A percentile compares a stretch with the other conserved stretches of the same genome.
Conservation (phyloP, 2,797 vertebrate species). For the Fratercula arctica region DNA sequence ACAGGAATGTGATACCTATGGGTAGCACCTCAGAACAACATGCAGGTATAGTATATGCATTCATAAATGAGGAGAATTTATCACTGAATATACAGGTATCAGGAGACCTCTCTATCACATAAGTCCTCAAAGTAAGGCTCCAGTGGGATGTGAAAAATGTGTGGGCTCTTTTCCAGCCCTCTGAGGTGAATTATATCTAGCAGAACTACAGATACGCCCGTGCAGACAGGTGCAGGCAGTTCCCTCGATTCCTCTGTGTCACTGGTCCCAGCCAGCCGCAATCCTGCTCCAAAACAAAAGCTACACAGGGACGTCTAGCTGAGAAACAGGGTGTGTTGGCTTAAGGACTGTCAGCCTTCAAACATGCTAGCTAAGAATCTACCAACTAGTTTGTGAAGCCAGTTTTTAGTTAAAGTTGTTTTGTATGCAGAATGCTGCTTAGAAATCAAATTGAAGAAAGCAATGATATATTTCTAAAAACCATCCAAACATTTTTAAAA, state of each 20-base stretch:
- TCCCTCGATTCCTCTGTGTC: neutral
- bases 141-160: slow-evolving; percentile 14
- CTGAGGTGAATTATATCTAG: slow-evolving; percentile 23
- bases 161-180: slow-evolving; percentile 15
- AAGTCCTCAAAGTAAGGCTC: neutral
- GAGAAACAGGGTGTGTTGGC: neutral
- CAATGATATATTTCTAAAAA: neutral
- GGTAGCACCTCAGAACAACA: neutral
- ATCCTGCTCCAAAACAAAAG: neutral
- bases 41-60: neutral
- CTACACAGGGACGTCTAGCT: neutral
- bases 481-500: neutral
- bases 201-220: neutral
- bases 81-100: neutral
- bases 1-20: neutral
- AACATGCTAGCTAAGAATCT: neutral
- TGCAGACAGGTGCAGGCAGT: slow-evolving; percentile 37
- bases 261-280: neutral
- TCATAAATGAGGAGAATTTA: slow-evolving; percentile 14
- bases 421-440: neutral
- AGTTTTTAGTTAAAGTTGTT: neutral
- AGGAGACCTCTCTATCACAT: neutral
- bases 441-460: neutral
- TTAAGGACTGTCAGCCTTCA: neutral
- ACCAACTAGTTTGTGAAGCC: neutral